Percentiles rank a stretch among this genome's conserved stretches.
These are phyloP conservation scores for Malurus alboscapulatus DNA, from an alignment of 2,113 vertebrate genomes.

Conservation along the genomic window DNA sequence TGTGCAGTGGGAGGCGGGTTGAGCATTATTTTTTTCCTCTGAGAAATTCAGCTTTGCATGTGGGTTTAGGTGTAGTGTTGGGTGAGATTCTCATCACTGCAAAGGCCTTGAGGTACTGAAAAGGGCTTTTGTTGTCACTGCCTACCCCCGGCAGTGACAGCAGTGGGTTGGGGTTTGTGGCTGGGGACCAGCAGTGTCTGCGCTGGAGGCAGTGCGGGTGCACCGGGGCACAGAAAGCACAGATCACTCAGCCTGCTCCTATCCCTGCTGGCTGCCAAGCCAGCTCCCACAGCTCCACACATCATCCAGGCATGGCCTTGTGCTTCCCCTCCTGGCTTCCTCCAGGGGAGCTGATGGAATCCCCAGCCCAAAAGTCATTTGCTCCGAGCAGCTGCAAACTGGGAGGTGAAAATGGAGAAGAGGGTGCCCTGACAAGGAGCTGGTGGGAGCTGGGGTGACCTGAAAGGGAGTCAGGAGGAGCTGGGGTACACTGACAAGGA, in stretches of 20 bases:
- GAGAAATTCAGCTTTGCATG: slow-evolving; percentile 56
- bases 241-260: background rate
- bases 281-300: fast-evolving
- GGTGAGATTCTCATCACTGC: slow-evolving; percentile 38
- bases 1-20: fast-evolving
- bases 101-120: slow-evolving; percentile 15
- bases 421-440: background rate
- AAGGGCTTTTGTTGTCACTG: background rate
- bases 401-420: background rate
- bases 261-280: background rate
- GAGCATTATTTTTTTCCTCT: slow-evolving; percentile 5
- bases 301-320: background rate
- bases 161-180: background rate
- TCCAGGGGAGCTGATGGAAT: background rate
- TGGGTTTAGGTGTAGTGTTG: slow-evolving; percentile 27
- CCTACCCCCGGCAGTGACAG: background rate
- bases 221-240: fast-evolving
- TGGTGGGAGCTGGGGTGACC: background rate
- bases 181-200: background rate
- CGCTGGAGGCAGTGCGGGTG: fast-evolving
- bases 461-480: background rate
- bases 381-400: background rate
- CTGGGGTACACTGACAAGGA: background rate
- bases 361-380: background rate
- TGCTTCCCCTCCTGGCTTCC: background rate